Evolutionary conservation across 2,797 vertebrate species (phyloP).

Genomic region (Rhynchonycteris naso): DNA sequence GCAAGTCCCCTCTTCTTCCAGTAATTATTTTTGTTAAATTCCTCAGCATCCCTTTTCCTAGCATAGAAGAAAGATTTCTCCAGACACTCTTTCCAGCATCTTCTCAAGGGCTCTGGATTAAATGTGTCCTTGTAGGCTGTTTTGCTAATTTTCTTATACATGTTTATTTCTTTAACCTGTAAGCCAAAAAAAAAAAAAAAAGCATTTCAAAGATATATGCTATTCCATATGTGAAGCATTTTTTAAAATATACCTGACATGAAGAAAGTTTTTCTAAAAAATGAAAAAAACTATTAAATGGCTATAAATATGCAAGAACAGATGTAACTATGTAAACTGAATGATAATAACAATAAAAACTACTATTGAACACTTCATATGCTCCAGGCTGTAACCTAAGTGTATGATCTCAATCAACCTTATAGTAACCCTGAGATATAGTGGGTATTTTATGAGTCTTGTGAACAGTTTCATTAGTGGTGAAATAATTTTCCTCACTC

Average conservation of each 20-base stretch:
- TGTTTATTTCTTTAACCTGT: conserved; percentile 92
- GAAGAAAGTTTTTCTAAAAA: conserved; percentile 36
- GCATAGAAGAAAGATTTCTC: conserved; percentile 83
- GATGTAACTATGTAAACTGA: background rate
- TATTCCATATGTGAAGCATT: background rate
- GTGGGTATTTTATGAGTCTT: background rate
- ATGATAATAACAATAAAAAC: background rate
- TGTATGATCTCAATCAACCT: background rate
- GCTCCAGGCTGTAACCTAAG: background rate
- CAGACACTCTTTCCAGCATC: conserved; percentile 92
- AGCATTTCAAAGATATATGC: background rate
- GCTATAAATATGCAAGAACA: background rate
- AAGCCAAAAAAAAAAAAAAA: conserved; percentile 70
- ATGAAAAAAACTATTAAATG: background rate
- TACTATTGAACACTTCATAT: background rate
- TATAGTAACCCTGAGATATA: background rate
- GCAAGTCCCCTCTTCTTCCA: conserved; percentile 93
- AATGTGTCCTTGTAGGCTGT: conserved; percentile 89
- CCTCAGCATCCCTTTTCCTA: conserved; percentile 80
- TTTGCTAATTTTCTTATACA: conserved; percentile 87
- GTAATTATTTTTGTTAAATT: conserved; percentile 90
- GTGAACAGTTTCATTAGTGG: background rate
- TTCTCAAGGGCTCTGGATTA: conserved; percentile 87
- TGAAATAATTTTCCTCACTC: conserved; percentile 19
- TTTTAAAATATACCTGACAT: background rate